These are phyloP conservation scores for Neomonachus schauinslandi DNA, from an alignment of 2,113 vertebrate genomes.

Conservation along the genomic window DNA sequence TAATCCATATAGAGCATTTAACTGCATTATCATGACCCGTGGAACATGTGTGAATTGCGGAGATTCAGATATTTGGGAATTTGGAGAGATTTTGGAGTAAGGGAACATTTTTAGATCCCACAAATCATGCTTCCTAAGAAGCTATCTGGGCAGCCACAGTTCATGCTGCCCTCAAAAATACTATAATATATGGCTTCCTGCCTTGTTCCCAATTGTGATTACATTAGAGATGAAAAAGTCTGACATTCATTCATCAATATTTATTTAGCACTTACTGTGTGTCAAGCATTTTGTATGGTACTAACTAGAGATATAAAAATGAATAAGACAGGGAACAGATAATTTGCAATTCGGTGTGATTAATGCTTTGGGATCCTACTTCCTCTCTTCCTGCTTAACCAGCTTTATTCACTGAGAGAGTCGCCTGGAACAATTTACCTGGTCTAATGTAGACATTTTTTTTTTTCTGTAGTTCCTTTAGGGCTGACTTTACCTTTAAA, in stretches of 20 bases:
- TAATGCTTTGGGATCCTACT: conserved; percentile 8
- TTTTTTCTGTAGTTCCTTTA: conserved; percentile 46
- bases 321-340: conserved; percentile 38
- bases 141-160: neutral
- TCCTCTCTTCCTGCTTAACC: neutral
- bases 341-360: conserved; percentile 25
- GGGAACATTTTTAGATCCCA: neutral
- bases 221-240: neutral
- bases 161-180: neutral
- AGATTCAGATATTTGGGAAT: neutral
- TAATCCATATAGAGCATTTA: neutral
- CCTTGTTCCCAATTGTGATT: neutral
- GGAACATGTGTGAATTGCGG: neutral
- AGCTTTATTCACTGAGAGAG: neutral
- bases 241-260: neutral
- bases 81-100: neutral
- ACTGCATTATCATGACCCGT: neutral
- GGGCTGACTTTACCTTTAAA: conserved; percentile 30
- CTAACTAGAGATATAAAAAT: conserved; percentile 39
- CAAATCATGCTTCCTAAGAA: neutral
- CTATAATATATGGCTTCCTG: neutral
- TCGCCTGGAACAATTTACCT: neutral
- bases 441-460: conserved; percentile 2
- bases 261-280: conserved; percentile 46
- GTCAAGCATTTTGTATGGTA: conserved; percentile 33